Conservation (phyloP, 2,797 vertebrate species). For the Varecia variegata region DNA sequence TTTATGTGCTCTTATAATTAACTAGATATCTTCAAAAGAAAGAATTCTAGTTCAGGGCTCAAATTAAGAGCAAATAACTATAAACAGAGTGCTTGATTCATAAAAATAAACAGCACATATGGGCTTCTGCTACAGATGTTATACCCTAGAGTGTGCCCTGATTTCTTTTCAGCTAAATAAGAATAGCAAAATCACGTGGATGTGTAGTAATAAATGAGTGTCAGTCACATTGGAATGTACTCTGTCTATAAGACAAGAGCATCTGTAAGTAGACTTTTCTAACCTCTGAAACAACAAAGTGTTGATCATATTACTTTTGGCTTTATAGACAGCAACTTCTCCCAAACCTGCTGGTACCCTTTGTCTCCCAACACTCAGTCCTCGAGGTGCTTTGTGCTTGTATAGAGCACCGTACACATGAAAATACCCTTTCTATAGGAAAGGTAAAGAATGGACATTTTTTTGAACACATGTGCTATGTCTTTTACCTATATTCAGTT, state of each 20-base stretch:
- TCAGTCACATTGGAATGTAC: slow-evolving; percentile 51
- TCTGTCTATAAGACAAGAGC: slow-evolving; percentile 32
- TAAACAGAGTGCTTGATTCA: slow-evolving; percentile 64
- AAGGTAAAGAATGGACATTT: not conserved
- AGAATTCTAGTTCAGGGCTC: slow-evolving; percentile 47
- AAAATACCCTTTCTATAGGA: not conserved
- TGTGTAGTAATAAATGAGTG: slow-evolving; percentile 32
- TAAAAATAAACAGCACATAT: slow-evolving; percentile 74
- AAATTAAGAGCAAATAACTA: slow-evolving; percentile 61
- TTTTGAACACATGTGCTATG: not conserved
- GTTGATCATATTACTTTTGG: not conserved
- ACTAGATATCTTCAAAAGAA: slow-evolving; percentile 63
- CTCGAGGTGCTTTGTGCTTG: not conserved
- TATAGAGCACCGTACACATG: not conserved
- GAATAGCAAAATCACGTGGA: slow-evolving; percentile 46
- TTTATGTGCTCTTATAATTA: slow-evolving; percentile 65
- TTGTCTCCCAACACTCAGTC: not conserved
- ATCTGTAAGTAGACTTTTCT: slow-evolving; percentile 62
- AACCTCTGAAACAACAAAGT: not conserved
- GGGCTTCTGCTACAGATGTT: slow-evolving; percentile 66
- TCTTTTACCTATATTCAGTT: not conserved
- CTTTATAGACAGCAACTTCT: not conserved
- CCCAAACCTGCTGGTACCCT: not conserved
- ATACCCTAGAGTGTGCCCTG: slow-evolving; percentile 48
- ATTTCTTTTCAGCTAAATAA: slow-evolving; percentile 70